Evolutionary conservation across 2,113 vertebrate species (phyloP).

Genomic region (Laticauda laticaudata): DNA sequence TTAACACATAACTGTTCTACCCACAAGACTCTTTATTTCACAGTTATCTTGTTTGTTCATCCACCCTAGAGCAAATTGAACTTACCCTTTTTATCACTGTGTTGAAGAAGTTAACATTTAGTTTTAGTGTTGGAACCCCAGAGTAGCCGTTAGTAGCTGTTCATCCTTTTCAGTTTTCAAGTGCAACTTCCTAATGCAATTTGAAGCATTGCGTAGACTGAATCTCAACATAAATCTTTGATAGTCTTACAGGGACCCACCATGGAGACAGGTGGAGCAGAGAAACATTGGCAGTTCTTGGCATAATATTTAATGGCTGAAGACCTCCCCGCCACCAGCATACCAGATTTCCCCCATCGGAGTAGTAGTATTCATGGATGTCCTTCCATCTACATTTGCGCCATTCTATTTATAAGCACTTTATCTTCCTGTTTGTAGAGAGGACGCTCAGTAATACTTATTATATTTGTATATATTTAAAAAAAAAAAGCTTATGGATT

Average conservation of each 20-base stretch:
- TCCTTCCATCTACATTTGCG: background rate
- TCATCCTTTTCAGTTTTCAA: background rate
- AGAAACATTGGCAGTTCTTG: conserved; percentile 19
- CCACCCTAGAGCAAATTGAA: background rate
- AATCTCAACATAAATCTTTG: background rate
- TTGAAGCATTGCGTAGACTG: background rate
- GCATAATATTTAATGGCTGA: background rate
- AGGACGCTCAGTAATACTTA: background rate
- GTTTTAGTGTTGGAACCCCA: background rate
- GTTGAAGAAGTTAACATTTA: background rate
- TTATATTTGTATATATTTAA: background rate
- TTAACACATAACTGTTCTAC: background rate
- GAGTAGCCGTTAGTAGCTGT: background rate
- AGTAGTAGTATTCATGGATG: background rate
- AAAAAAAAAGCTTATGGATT: background rate
- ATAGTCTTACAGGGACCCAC: conserved; percentile 29
- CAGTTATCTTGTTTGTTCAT: background rate
- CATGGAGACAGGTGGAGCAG: conserved; percentile 1
- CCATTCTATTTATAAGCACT: conserved; percentile 14
- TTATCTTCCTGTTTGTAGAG: conserved; percentile 11
- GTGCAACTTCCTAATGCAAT: background rate
- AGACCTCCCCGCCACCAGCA: background rate
- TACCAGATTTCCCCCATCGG: background rate
- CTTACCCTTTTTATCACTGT: background rate
- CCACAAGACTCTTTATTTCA: background rate